These are phyloP conservation scores for Paratilapia polleni DNA, from an alignment of 2,113 vertebrate species.

Conservation along the genomic window DNA sequence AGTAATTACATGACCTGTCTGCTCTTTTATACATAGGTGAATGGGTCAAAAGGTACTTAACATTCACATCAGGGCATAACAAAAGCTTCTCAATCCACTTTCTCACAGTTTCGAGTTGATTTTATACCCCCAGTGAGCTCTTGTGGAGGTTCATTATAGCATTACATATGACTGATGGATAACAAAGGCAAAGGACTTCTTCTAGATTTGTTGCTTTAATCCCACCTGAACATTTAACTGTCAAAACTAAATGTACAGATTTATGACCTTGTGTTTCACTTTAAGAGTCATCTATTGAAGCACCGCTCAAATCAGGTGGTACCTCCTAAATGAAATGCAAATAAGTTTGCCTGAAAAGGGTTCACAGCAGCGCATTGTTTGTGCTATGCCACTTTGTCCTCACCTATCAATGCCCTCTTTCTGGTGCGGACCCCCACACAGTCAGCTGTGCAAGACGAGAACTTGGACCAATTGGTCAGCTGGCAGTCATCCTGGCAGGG, in stretches of 20 bases:
- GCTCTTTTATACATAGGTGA: background rate
- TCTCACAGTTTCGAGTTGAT: background rate
- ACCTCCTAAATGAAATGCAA: constrained; percentile 8
- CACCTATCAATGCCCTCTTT: constrained; percentile 92
- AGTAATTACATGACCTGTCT: background rate
- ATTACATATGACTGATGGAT: constrained; percentile 24
- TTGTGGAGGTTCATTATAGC: background rate
- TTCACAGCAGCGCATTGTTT: background rate
- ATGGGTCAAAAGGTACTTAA: background rate
- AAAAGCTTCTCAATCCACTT: constrained; percentile 17
- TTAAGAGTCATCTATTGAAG: background rate
- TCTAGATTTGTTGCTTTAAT: constrained; percentile 44
- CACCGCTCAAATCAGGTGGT: background rate
- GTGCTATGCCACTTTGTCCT: constrained; percentile 53
- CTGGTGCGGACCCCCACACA: constrained; percentile 95
- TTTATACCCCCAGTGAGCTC: background rate
- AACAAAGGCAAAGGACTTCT: constrained; percentile 25
- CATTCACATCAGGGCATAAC: background rate
- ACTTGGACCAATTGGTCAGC: constrained; percentile 96
- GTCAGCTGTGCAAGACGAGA: constrained; percentile 93
- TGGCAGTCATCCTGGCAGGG: constrained; percentile 98
- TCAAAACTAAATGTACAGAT: constrained; percentile 19
- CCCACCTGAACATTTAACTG: constrained; percentile 24
- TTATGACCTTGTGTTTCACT: constrained; percentile 18
- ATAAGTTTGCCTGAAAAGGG: background rate